These are phyloP conservation scores for Riptortus pedestris DNA, from an alignment of 1,140 invertebrate species.

Conservation along the genomic window DNA sequence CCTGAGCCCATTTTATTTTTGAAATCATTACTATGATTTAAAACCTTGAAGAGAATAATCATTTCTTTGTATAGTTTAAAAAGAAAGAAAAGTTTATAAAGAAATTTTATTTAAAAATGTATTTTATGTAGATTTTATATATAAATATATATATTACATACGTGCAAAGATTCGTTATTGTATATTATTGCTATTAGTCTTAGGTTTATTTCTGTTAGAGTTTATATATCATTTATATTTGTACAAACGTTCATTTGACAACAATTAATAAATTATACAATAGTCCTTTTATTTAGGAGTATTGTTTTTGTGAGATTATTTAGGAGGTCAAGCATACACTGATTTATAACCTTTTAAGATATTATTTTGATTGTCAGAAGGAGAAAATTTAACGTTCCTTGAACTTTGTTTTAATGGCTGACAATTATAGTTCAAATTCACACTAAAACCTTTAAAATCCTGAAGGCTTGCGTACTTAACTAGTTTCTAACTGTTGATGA, in stretches of 20 bases:
- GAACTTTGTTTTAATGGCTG: too few species aligned
- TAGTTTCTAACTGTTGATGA: too few species aligned
- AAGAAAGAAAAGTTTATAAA: constrained; percentile 5
- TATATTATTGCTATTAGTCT: constrained; percentile 13
- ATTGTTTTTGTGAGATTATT: neutral
- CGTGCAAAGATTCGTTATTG: constrained; percentile 7
- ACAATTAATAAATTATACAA: too few species aligned
- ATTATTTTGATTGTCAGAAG: too few species aligned
- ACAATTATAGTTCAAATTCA: too few species aligned
- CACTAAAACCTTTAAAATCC: too few species aligned
- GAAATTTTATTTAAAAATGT: constrained; percentile 6
- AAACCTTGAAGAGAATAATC: neutral
- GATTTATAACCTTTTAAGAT: too few species aligned
- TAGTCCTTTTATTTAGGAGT: neutral
- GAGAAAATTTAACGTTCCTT: too few species aligned
- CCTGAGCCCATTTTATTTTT: constrained; percentile 6
- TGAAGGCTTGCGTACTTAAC: too few species aligned
- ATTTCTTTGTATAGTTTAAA: neutral
- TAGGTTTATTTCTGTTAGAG: constrained; percentile 11
- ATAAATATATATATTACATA: constrained; percentile 10
- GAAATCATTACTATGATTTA: constrained; percentile 13
- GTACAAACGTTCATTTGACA: too few species aligned
- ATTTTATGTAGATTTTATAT: neutral
- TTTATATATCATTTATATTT: constrained; percentile 13
- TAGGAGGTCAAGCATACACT: neutral